Percentiles rank a stretch among this genome's conserved stretches.
Conservation (phyloP, 1,140 invertebrate species). For the Nixonia krombeini region DNA sequence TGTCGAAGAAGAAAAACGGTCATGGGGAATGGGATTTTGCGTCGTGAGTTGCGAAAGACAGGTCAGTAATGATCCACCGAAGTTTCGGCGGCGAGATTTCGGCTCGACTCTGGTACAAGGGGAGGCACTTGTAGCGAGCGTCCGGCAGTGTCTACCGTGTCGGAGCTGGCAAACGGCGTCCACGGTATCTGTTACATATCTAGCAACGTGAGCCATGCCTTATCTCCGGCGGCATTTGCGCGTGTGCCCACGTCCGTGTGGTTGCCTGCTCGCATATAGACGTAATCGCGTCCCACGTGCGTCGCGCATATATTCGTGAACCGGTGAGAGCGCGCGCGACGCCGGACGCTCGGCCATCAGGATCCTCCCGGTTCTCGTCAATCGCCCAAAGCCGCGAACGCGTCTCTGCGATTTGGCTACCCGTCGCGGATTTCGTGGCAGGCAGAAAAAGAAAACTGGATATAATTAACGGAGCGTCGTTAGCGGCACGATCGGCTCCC, state of each 20-base stretch:
- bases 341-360: not conserved
- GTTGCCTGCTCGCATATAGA: conserved; percentile 16
- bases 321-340: conserved; percentile 17
- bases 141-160: conserved; percentile 33
- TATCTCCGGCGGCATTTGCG: conserved; percentile 51
- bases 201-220: conserved; percentile 58
- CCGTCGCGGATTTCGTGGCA: no score
- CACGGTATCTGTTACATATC: conserved; percentile 57
- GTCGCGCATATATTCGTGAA: not conserved
- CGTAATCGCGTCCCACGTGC: conserved; percentile 20
- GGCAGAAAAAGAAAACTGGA: no score
- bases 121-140: conserved; percentile 38
- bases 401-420: no score
- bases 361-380: not conserved
- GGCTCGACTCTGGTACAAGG: conserved; percentile 33
- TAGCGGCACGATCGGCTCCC: no score
- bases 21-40: no score
- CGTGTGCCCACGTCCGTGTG: conserved; percentile 17
- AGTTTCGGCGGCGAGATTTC: no score
- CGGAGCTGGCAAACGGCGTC: conserved; percentile 39
- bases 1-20: no score
- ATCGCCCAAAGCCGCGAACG: not conserved
- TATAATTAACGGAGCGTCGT: no score
- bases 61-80: no score
- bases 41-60: no score